Conservation (phyloP, 2,888 invertebrate species). For the Lycocerus yunnanus region DNA sequence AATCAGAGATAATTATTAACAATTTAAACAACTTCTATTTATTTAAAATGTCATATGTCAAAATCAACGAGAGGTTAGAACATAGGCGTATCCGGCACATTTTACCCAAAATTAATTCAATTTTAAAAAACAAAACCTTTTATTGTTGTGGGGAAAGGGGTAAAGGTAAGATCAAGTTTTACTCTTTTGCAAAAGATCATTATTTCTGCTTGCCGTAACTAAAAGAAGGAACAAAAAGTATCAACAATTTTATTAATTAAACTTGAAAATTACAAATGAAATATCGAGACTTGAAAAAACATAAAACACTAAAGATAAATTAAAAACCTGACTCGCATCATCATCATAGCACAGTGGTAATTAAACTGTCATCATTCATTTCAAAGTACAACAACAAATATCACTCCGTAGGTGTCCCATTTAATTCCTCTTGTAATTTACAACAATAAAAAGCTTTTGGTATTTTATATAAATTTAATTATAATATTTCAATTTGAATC, state of each 20-base stretch:
- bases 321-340: constrained; percentile 15
- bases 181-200: no score
- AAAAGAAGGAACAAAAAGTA: neutral
- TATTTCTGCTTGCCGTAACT: neutral
- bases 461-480: neutral
- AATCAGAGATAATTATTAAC: no score
- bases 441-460: neutral
- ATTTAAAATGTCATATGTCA: no score
- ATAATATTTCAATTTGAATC: neutral
- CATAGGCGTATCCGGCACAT: no score
- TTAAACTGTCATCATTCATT: constrained; percentile 6
- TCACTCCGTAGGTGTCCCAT: neutral
- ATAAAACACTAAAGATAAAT: constrained; percentile 13
- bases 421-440: neutral
- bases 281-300: constrained; percentile 19
- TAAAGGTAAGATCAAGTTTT: no score
- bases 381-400: neutral
- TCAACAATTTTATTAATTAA: constrained; percentile 19
- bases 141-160: no score
- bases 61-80: no score
- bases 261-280: constrained; percentile 21
- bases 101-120: no score
- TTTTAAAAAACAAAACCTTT: no score
- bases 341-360: constrained; percentile 1
- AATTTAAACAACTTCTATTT: no score